phyloP scores from a whole-genome alignment of 2,113 vertebrate species.

The Hippoglossus stenolepis region DNA sequence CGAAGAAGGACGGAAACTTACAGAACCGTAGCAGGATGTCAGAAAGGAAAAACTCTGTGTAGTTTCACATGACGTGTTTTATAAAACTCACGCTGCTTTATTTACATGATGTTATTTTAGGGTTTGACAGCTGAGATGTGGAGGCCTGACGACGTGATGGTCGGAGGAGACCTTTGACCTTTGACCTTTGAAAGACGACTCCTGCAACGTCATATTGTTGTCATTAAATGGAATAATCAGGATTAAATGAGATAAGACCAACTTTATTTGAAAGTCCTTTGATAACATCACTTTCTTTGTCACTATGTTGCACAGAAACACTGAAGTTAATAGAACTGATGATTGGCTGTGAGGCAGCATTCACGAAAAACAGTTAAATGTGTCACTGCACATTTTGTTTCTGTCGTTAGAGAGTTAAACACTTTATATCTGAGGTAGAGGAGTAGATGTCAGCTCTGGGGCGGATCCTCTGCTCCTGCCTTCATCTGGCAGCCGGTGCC shows the following conservation, averaged over 20 bases:
- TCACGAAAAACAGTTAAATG: no score
- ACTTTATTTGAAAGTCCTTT: no score
- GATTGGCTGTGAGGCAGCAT: no score
- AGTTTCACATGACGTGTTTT: background rate
- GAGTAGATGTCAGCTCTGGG: background rate
- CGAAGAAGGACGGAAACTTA: background rate
- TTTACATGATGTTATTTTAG: slow-evolving; percentile 3
- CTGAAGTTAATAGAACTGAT: no score
- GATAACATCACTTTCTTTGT: no score
- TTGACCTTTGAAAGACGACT: slow-evolving; percentile 8
- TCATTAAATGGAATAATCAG: background rate
- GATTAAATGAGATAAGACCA: no score
- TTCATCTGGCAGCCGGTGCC: slow-evolving; percentile 45
- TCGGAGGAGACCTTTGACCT: background rate
- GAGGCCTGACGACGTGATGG: background rate
- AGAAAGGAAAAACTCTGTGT: background rate
- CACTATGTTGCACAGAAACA: no score
- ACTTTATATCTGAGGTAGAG: background rate
- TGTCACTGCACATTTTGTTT: no score
- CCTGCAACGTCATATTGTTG: background rate
- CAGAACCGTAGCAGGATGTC: background rate
- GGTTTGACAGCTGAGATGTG: background rate
- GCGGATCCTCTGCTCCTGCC: background rate
- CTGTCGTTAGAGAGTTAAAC: no score
- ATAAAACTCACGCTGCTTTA: background rate